These are phyloP conservation scores for Pontoporia blainvillei DNA, from an alignment of 2,113 vertebrate species.

Conservation along the genomic window DNA sequence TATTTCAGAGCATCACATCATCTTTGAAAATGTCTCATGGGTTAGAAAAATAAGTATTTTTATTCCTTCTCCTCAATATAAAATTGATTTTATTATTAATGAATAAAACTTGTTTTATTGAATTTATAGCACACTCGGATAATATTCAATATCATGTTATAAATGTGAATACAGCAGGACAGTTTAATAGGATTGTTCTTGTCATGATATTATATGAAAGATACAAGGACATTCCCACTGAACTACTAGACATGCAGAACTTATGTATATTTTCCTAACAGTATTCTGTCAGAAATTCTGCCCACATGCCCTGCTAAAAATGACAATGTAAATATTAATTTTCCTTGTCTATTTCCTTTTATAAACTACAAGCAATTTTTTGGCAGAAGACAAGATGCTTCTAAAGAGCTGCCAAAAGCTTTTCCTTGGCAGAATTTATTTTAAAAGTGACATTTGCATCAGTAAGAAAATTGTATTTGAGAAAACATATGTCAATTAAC, in stretches of 20 bases:
- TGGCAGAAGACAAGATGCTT: not conserved
- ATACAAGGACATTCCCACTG: not conserved
- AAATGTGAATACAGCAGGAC: not conserved
- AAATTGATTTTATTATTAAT: not conserved
- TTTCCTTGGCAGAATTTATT: conserved; percentile 12
- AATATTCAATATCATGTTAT: not conserved
- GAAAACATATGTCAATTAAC: not conserved
- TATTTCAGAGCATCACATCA: not conserved
- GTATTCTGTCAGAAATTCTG: not conserved
- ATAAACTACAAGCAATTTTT: not conserved
- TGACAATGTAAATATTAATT: not conserved
- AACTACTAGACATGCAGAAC: not conserved
- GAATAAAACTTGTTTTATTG: not conserved
- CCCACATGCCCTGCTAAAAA: not conserved
- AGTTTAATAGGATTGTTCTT: not conserved
- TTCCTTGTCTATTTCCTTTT: not conserved
- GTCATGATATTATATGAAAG: not conserved
- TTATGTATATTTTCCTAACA: not conserved
- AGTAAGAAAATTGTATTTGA: conserved; percentile 15
- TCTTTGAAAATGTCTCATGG: not conserved
- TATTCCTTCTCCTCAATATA: not conserved
- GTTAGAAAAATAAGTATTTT: not conserved
- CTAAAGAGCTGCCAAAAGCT: not conserved
- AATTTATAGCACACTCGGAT: not conserved
- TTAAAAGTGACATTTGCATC: conserved; percentile 1